phyloP scores from a whole-genome alignment of 2,113 vertebrate genomes.

The Circaetus cinerascens region DNA sequence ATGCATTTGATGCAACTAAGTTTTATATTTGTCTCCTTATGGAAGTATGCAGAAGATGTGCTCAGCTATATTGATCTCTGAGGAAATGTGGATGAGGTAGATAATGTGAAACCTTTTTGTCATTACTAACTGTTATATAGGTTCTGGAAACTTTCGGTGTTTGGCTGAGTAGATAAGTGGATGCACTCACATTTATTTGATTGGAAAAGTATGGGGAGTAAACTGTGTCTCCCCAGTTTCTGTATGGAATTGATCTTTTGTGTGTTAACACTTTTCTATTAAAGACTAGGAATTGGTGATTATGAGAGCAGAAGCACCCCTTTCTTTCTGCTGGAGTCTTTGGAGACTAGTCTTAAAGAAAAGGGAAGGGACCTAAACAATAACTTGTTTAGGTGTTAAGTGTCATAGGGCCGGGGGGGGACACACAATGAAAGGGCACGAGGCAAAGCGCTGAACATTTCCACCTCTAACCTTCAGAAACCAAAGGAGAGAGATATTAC shows the following conservation, averaged over 20 bases:
- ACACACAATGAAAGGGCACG: not conserved
- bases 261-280: not conserved
- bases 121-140: conserved; percentile 55
- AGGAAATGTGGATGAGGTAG: conserved; percentile 63
- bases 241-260: conserved; percentile 28
- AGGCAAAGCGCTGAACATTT: not conserved
- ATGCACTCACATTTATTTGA: conserved; percentile 41
- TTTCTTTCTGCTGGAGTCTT: not conserved
- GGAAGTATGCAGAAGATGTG: conserved; percentile 56
- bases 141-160: conserved; percentile 51
- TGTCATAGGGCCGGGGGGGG: too few relatives aligned
- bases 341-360: not conserved
- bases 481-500: not conserved
- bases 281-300: not conserved
- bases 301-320: not conserved
- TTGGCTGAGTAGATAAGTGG: conserved; percentile 61
- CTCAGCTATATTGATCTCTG: conserved; percentile 63
- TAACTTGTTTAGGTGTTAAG: too few relatives aligned
- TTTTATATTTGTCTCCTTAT: conserved; percentile 58
- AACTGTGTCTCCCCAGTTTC: not conserved
- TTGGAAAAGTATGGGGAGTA: conserved; percentile 30
- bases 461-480: not conserved
- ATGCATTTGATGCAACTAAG: conserved; percentile 29
- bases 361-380: not conserved
- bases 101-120: conserved; percentile 67